These are phyloP conservation scores for Ranitomeya variabilis DNA, from an alignment of 2,113 vertebrate species.

Conservation along the genomic window DNA sequence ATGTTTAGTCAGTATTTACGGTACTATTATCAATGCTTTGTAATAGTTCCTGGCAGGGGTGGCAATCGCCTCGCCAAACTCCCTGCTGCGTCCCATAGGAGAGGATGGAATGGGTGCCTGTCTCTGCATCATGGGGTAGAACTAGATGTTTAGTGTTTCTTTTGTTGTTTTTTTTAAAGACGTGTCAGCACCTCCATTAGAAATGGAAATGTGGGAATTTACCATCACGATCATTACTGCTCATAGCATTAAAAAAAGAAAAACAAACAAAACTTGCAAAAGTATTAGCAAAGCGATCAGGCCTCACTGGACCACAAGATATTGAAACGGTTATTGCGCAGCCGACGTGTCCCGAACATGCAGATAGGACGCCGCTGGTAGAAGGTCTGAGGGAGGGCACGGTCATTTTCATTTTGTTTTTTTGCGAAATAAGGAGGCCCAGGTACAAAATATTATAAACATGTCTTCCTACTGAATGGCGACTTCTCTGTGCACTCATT, in stretches of 20 bases:
- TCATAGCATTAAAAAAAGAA: conserved; percentile 11
- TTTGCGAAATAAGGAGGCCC: conserved; percentile 24
- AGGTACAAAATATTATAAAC: conserved; percentile 40
- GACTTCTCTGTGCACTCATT: neutral
- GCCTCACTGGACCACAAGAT: neutral
- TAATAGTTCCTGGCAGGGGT: neutral
- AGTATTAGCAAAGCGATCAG: conserved; percentile 45
- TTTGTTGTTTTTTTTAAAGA: neutral
- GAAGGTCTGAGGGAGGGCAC: neutral
- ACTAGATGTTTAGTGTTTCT: conserved; percentile 12
- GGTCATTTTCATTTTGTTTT: neutral
- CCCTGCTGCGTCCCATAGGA: neutral
- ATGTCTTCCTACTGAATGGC: conserved; percentile 50
- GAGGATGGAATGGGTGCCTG: neutral
- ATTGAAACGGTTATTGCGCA: neutral
- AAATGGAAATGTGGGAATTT: conserved; percentile 39
- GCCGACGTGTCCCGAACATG: neutral
- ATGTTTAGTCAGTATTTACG: conserved; percentile 78
- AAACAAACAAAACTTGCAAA: neutral
- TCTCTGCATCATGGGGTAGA: conserved; percentile 32
- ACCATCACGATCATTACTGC: conserved; percentile 3
- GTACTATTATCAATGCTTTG: conserved; percentile 30
- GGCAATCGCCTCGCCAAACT: neutral
- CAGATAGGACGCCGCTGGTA: neutral
- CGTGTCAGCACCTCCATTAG: conserved; percentile 37